phyloP scores from a whole-genome alignment of 2,888 invertebrate genomes.

The Glaucopsyche alexis region DNA sequence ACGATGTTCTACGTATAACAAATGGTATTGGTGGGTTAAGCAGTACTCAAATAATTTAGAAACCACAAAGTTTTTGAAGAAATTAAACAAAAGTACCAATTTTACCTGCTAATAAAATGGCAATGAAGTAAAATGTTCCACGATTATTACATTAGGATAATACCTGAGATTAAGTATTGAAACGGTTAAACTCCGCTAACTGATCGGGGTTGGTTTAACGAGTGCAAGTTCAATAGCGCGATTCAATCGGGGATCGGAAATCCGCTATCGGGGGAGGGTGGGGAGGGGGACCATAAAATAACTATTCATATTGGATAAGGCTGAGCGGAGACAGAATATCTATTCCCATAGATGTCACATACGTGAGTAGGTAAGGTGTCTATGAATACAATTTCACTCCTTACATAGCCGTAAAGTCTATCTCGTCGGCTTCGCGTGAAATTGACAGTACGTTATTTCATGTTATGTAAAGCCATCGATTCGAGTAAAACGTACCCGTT shows the following conservation, averaged over 20 bases:
- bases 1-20: too few relatives aligned
- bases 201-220: background rate
- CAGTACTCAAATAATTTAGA: too few relatives aligned
- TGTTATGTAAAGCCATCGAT: background rate
- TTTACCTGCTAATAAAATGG: background rate
- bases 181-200: slow-evolving; percentile 1
- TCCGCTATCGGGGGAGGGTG: background rate
- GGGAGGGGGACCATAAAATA: background rate
- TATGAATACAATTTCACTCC: background rate
- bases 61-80: too few relatives aligned
- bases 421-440: too few relatives aligned
- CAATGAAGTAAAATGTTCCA: background rate
- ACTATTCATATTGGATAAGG: slow-evolving; percentile 15
- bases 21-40: too few relatives aligned
- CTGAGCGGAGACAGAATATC: background rate
- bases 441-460: background rate
- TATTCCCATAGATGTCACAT: background rate
- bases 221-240: background rate
- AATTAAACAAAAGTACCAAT: too few relatives aligned
- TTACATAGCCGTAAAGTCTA: too few relatives aligned
- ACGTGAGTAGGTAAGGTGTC: background rate
- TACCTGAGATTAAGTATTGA: background rate
- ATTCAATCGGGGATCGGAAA: slow-evolving; percentile 15
- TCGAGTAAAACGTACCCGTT: background rate
- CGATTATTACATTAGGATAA: background rate